Base-by-base conservation (phyloP, 1,140 invertebrate species). In the Drosophila simulans region DNA sequence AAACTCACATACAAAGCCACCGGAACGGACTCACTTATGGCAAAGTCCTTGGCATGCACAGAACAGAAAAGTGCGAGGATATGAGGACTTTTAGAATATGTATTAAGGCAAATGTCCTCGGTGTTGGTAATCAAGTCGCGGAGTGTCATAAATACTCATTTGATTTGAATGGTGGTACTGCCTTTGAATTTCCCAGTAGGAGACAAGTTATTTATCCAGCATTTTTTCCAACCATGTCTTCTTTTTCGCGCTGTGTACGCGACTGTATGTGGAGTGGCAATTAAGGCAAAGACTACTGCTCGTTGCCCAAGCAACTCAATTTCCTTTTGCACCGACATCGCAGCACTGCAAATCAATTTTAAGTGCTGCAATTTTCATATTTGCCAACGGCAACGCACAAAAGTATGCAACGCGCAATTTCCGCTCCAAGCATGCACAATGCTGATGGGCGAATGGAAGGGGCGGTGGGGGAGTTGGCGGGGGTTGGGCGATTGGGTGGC, bases 341-440 rank as follows among this genome's bases (percentile, higher is more conserved):
- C 77, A 59, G 63, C 74, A 74, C 62, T 68, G 78, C 69, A 75
- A 85, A 82, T 82, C 74, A 81, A 78, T 70, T 86, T 86, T 75
- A 81, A 86, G 69, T 65, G 73, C 82, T 66, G 82, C 81, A 74
- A 81, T 80, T 86, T 85, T 78, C 62, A 82, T 86, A 75, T 88
- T 82, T 86, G 77, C 81, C 62, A 64, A 54, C 81, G 72, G 62
- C 73, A 64, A 80, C 71, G 76, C 80, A 84, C 76, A 84, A 80
- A 84, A 80, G 76, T 84, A 71, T 76, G 77, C 78, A 86, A 57
- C 68, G 80, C 78, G 72, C 86, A 90, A 90, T 90, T 89, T 91
- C 81, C 85, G 79, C 70, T 76, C 59, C 55, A 77, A 59, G 59
- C 59, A 63, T 62, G 63, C 75, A 72, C 57, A 64, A 57, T 77